Conservation (phyloP, 92 coral and sea anemone genomes). For the Scolanthus callimorphus region DNA sequence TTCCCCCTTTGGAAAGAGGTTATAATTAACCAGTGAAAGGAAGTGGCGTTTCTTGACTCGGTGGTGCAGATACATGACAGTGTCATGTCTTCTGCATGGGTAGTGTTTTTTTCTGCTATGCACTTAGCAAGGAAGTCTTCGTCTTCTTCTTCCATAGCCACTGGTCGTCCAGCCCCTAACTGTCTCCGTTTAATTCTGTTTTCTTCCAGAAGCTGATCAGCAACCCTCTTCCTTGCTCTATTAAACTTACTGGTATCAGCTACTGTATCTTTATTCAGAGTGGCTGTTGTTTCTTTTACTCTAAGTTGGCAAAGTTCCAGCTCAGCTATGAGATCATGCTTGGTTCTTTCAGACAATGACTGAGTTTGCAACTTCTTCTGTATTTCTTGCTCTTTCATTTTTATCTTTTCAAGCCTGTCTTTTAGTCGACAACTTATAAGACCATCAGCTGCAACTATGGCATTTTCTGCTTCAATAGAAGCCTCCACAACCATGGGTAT, state of each 20-base stretch:
- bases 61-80: conserved; percentile 23
- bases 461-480: no score
- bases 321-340: no score
- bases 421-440: no score
- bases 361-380: no score
- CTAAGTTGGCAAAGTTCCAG: no score
- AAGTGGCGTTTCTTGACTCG: conserved; percentile 45
- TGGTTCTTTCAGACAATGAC: no score
- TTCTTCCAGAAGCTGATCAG: conserved; percentile 32
- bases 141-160: conserved; percentile 42
- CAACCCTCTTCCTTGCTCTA: conserved; percentile 19
- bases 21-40: conserved; percentile 26
- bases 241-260: conserved; percentile 20
- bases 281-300: no score
- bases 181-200: conserved; percentile 40
- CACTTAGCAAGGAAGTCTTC: conserved; percentile 33
- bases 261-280: no score
- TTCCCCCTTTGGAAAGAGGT: conserved; percentile 35
- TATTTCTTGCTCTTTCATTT: no score
- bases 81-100: conserved; percentile 59
- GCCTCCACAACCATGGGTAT: no score
- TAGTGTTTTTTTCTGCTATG: conserved; percentile 35
- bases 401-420: no score
- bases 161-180: conserved; percentile 19
- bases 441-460: no score